Percentiles rank a stretch among this genome's conserved stretches.
phyloP scores from a whole-genome alignment of 2,797 vertebrate species.

The Darevskia nairensis region DNA sequence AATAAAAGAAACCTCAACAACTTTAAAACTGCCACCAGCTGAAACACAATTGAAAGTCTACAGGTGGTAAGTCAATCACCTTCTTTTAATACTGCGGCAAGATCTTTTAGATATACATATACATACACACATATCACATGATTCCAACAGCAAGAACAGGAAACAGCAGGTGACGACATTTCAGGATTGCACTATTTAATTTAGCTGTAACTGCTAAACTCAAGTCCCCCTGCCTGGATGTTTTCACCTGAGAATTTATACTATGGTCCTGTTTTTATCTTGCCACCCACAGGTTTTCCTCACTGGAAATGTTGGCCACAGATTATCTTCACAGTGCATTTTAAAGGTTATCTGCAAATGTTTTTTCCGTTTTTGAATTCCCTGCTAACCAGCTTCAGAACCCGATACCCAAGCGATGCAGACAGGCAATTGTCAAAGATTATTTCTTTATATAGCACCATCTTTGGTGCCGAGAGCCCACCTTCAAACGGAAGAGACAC shows the following conservation, averaged over 20 bases:
- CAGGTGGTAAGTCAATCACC: conserved; percentile 27
- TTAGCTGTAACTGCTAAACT: conserved; percentile 19
- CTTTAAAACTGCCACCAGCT: background rate
- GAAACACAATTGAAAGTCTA: background rate
- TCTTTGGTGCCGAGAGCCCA: background rate
- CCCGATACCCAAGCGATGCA: background rate
- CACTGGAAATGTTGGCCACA: background rate
- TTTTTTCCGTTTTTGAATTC: background rate
- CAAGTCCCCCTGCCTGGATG: background rate
- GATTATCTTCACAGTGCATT: background rate
- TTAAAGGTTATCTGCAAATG: background rate
- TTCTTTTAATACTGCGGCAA: conserved; percentile 62
- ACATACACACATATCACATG: conserved; percentile 22
- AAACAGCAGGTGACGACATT: conserved; percentile 39
- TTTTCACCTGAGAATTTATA: background rate
- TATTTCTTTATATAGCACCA: background rate
- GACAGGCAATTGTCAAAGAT: background rate
- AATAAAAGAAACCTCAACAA: background rate
- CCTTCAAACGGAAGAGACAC: background rate
- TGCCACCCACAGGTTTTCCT: background rate
- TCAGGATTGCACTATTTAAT: conserved; percentile 40
- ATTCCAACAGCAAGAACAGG: conserved; percentile 52
- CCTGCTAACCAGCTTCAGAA: background rate
- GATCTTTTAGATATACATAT: conserved; percentile 10
- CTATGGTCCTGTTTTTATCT: background rate